phyloP scores from a whole-genome alignment of 2,113 vertebrate species.

The Macrotis lagotis region DNA sequence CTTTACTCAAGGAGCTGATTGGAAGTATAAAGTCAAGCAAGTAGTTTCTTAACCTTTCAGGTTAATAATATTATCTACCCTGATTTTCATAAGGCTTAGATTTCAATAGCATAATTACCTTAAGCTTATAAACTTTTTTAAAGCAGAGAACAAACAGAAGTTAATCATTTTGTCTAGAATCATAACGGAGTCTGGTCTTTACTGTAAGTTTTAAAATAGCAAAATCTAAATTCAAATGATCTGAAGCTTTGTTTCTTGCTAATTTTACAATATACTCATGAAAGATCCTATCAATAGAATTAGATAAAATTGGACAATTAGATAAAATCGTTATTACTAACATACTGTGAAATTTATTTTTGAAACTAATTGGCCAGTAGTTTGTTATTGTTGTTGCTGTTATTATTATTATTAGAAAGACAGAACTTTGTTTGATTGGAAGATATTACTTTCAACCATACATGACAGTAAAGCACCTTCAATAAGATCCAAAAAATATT shows the following conservation, averaged over 20 bases:
- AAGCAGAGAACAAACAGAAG: background rate
- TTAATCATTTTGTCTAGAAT: background rate
- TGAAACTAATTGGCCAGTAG: background rate
- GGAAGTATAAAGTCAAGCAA: background rate
- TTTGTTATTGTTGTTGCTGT: background rate
- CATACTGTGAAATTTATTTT: background rate
- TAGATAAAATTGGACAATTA: background rate
- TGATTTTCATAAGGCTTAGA: conserved; percentile 46
- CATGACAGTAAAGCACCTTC: background rate
- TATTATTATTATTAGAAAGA: background rate
- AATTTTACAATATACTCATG: background rate
- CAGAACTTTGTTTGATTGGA: background rate
- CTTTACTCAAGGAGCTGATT: conserved; percentile 1
- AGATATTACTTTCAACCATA: background rate
- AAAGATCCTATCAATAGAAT: background rate
- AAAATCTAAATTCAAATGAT: conserved; percentile 1
- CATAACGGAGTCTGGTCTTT: background rate
- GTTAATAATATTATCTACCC: background rate
- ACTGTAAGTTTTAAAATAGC: background rate
- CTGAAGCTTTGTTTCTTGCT: background rate
- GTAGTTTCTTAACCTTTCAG: background rate
- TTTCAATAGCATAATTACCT: conserved; percentile 40
- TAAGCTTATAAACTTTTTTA: background rate
- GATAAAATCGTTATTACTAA: background rate
- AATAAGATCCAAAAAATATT: background rate